Evolutionary conservation across 2,797 vertebrate species (phyloP), one percentile per base, ranked within the genome.

Genomic region (Diceros bicornis): DNA sequence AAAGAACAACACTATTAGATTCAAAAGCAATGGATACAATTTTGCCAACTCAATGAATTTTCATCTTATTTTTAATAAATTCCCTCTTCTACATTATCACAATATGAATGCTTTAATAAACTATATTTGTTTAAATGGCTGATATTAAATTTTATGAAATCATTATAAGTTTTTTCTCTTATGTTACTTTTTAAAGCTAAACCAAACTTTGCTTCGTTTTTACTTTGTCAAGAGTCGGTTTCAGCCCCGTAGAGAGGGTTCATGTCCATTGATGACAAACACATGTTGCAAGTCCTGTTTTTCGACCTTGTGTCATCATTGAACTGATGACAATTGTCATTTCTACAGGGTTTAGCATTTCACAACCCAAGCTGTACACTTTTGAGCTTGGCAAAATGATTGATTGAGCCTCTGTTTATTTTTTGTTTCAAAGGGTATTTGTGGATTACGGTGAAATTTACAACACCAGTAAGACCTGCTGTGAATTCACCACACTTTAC

Each of bases 1-100:
- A 59, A 93, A 84, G 69, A 61, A 89, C 0, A 64, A 66, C n/a
- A 20, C 13, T 66, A 41, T 32, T 81, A 69, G 79, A 9, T 66
- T 92, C 47, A 94, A 93, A 95, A 96, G 21, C 25, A 84, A 62
- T 71, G 11, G 69, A 52, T 64, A 10, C 7, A 62, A 62, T 78
- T 69, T 82, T 87, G 17, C 62, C 85, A 41, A 57, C 17, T 66
- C 32, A 20, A 4, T n/a, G 47, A 55, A 59, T 89, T 95, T 88
- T 83, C 55, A 12, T 81, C 52, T 87, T 75, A 77, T 85, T 78
- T 78, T 94, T 64, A 77, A 72, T 69, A 61, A 69, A 69, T 93
- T 72, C 10, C 50, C 6, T 72, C 27, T 69, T 21, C 44, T 55
- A 64, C 16, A 69, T 34, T 71, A 74, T 91, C 34, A 41, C 16